phyloP scores from a whole-genome alignment of 1,140 invertebrate genomes.

The Episyrphus balteatus region DNA sequence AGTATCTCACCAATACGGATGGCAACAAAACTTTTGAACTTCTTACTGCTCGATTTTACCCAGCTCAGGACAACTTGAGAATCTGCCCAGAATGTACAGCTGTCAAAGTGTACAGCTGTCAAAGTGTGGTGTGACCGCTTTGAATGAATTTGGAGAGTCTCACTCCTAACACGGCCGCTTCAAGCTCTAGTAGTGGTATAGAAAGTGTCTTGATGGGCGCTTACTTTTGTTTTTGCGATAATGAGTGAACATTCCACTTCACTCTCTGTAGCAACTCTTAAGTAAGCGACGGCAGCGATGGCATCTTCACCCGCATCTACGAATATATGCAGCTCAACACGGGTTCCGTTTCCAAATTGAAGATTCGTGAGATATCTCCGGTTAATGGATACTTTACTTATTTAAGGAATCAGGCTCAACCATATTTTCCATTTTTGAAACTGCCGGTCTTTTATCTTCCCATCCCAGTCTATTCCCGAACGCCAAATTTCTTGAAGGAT shows the following conservation, averaged over 20 bases:
- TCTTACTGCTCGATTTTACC: conserved; percentile 4
- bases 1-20: conserved; percentile 21
- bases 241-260: conserved; percentile 2
- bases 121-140: conserved; percentile 2
- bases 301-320: no score
- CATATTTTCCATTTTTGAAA: conserved; percentile 4
- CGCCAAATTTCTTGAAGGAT: conserved; percentile 14
- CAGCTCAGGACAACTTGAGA: conserved; percentile 5
- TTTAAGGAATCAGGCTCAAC: background rate
- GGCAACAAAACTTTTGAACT: conserved; percentile 16
- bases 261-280: background rate
- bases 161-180: conserved; percentile 32
- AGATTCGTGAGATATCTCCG: no score
- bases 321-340: conserved; percentile 7
- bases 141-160: conserved; percentile 19
- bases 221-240: conserved; percentile 25
- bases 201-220: conserved; percentile 25
- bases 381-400: no score
- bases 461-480: conserved; percentile 14
- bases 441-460: background rate
- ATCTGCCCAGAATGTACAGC: conserved; percentile 5
- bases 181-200: conserved; percentile 36
- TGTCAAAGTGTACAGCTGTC: conserved; percentile 2
- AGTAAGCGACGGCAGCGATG: conserved; percentile 22
- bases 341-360: no score